phyloP scores from a whole-genome alignment of 2,888 invertebrate species.

The Eupithecia inturbata region DNA sequence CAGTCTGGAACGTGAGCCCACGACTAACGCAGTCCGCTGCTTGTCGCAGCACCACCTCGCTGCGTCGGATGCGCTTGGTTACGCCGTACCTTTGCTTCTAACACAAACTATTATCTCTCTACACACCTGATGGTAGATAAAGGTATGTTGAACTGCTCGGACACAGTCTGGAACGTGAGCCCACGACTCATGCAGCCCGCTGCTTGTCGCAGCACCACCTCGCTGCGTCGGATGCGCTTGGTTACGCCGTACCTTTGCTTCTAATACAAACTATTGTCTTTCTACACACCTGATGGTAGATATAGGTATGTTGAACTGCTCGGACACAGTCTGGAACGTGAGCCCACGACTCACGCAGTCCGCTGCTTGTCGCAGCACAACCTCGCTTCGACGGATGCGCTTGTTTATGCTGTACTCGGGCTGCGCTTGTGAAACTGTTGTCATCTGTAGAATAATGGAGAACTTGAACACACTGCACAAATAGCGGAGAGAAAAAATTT shows the following conservation, averaged over 20 bases:
- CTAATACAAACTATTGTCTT: too few species aligned
- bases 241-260: conserved; percentile 59
- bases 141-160: conserved; percentile 94
- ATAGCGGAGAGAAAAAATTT: too few species aligned
- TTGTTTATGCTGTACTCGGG: conserved; percentile 74
- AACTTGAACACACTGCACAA: too few species aligned
- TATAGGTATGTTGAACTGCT: conserved; percentile 94
- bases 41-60: conserved; percentile 90
- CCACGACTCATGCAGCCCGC: conserved; percentile 94
- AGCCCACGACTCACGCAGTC: conserved; percentile 94
- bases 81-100: conserved; percentile 52
- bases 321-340: conserved; percentile 94
- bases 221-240: conserved; percentile 88
- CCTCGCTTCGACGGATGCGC: conserved; percentile 89
- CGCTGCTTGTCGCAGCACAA: conserved; percentile 90
- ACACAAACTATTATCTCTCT: not conserved
- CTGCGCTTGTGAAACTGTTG: conserved; percentile 44
- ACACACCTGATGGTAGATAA: conserved; percentile 90
- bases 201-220: conserved; percentile 90
- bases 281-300: conserved; percentile 87
- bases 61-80: conserved; percentile 87
- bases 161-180: conserved; percentile 94
- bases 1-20: conserved; percentile 94
- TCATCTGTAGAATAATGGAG: not conserved
- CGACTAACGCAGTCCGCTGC: conserved; percentile 94